phyloP scores from a whole-genome alignment of 2,888 invertebrate species.

The Temnothorax unifasciatus region DNA sequence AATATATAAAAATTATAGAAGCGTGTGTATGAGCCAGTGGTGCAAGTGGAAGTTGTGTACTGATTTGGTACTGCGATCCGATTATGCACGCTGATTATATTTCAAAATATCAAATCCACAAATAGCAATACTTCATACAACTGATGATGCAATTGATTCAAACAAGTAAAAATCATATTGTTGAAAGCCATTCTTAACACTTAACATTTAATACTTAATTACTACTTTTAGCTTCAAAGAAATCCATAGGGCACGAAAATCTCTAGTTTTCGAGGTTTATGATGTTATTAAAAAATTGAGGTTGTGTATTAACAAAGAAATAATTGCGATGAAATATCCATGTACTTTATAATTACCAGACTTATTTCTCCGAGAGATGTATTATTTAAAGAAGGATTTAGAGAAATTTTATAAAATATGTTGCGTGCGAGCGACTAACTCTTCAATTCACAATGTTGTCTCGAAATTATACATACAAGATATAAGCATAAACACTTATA shows the following conservation, averaged over 20 bases:
- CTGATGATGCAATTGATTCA: neutral
- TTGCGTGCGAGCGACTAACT: neutral
- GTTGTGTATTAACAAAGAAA: conserved; percentile 3
- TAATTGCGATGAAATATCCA: neutral
- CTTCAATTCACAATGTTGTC: neutral
- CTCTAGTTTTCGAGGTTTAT: neutral
- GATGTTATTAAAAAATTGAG: conserved; percentile 11
- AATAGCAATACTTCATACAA: conserved; percentile 6
- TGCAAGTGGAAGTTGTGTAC: neutral
- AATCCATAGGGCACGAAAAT: neutral
- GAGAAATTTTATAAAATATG: neutral
- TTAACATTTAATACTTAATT: conserved; percentile 6
- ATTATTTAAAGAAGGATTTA: conserved; percentile 29
- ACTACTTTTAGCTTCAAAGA: conserved; percentile 11
- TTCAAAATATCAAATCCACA: neutral
- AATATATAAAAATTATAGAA: conserved; percentile 9
- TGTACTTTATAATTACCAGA: conserved; percentile 4
- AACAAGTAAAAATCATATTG: neutral
- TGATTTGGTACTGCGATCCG: neutral
- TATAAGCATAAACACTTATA: neutral
- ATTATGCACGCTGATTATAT: conserved; percentile 2
- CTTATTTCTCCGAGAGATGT: conserved; percentile 6
- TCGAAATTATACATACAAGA: conserved; percentile 22
- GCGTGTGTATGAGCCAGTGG: neutral
- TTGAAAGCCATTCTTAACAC: neutral